These are phyloP conservation scores for Pao palembangensis DNA, from an alignment of 2,113 vertebrate genomes.

Conservation along the genomic window DNA sequence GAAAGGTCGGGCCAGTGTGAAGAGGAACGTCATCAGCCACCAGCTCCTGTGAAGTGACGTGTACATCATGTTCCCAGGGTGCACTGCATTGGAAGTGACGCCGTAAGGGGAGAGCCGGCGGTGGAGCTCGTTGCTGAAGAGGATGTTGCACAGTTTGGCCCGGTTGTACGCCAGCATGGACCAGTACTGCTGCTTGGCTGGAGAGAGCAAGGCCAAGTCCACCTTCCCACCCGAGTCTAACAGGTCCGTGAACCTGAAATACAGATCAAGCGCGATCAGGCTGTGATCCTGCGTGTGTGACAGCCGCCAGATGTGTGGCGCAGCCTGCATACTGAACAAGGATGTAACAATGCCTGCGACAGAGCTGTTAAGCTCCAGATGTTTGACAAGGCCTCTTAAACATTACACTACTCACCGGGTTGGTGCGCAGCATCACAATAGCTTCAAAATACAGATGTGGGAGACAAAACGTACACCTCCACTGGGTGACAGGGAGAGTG, in stretches of 20 bases:
- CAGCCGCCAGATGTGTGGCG: conserved; percentile 28
- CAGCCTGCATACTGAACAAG: conserved; percentile 91
- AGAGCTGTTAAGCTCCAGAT: conserved; percentile 98
- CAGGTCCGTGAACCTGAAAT: conserved; percentile 88
- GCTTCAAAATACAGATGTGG: conserved; percentile 34
- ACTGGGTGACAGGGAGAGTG: conserved; percentile 13
- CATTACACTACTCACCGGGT: conserved; percentile 62
- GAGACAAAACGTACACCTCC: conserved; percentile 17
- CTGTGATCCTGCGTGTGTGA: background rate
- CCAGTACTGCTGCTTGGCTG: conserved; percentile 87
- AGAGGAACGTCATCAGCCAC: conserved; percentile 93
- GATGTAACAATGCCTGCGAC: conserved; percentile 91
- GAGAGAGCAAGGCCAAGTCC: conserved; percentile 84
- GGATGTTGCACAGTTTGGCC: conserved; percentile 93
- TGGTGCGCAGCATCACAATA: conserved; percentile 53
- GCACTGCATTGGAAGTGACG: conserved; percentile 85
- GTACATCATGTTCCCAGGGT: conserved; percentile 96
- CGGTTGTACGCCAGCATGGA: conserved; percentile 96
- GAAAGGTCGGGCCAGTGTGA: conserved; percentile 89
- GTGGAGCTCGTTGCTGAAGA: conserved; percentile 91
- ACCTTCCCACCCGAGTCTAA: conserved; percentile 83
- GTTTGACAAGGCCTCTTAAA: conserved; percentile 81
- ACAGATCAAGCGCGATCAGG: conserved; percentile 16
- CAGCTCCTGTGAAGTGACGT: conserved; percentile 87
- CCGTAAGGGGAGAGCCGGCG: conserved; percentile 85